phyloP scores from a whole-genome alignment of 1,140 invertebrate species.

The Nilaparvata lugens region DNA sequence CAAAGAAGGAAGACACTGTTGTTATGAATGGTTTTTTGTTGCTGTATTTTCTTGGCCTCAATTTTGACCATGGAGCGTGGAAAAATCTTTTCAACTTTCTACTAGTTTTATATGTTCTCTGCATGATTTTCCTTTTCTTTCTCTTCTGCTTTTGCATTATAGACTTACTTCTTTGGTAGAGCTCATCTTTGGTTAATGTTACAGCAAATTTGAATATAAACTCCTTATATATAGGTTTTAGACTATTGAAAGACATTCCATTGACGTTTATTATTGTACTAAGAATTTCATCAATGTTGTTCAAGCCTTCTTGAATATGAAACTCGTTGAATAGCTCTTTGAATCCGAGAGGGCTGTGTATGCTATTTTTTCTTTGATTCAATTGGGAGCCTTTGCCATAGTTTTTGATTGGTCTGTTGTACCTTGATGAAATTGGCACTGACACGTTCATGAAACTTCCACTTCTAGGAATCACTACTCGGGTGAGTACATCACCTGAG shows the following conservation, averaged over 20 bases:
- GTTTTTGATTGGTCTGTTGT: conserved; percentile 32
- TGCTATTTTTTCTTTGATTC: conserved; percentile 11
- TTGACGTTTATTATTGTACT: conserved; percentile 79
- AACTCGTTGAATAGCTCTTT: conserved; percentile 76
- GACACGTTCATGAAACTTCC: conserved; percentile 67
- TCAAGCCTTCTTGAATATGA: conserved; percentile 71
- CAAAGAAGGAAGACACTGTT: conserved; percentile 33
- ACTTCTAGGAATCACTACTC: conserved; percentile 71
- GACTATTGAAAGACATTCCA: conserved; percentile 85
- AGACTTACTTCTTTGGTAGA: conserved; percentile 77
- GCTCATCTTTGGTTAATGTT: conserved; percentile 78
- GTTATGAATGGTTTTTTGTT: conserved; percentile 39
- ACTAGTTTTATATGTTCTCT: conserved; percentile 31
- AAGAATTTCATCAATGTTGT: conserved; percentile 79
- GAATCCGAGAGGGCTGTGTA: conserved; percentile 54
- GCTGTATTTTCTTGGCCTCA: conserved; percentile 31
- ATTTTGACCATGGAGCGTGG: conserved; percentile 38
- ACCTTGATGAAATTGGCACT: conserved; percentile 41
- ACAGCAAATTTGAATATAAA: conserved; percentile 76
- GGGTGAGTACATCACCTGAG: conserved; percentile 64
- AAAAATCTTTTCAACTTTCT: conserved; percentile 44
- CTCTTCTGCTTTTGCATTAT: conserved; percentile 78
- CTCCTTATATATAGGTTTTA: conserved; percentile 84
- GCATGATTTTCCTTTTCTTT: conserved; percentile 33
- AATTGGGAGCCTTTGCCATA: background rate